Evolutionary conservation across 2,113 vertebrate species (phyloP), one percentile per base, ranked within the genome.

Genomic region (Pterophyllum scalare): DNA sequence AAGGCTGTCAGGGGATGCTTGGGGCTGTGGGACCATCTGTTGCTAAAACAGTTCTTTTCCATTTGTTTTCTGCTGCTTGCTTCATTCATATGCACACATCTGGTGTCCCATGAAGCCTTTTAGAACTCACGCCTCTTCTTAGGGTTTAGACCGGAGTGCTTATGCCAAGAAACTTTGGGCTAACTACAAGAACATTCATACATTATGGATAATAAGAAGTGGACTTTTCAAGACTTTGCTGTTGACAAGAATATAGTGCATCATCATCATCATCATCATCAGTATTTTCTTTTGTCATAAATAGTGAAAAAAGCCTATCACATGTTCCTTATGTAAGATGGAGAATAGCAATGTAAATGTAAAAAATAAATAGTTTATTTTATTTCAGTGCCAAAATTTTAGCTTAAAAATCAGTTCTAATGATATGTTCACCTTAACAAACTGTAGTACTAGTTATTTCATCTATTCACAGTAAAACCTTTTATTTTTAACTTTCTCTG

Each of bases 1-100:
- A 78, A 77, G 28, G 24, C 80, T 77, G 74, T 79, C 38, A 65
- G 79, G 76, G 58, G 13, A 20, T 40, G 80, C 76, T 86, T 28
- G 13, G 82, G 26, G 72, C 17, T 59, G 65, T 54, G 59, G 58
- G 80, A 75, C 83, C 90, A 91, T 90, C 91, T 89, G 87, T 85
- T 87, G 65, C 75, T 78, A 76, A 85, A 90, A 87, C 59, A 83
- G 59, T 85, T 72, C 58, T 67, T 79, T 80, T 80, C 80, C 49
- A 75, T 28, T 20, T 52, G 12, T 82, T 38, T 6, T 75, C 65
- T 84, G 76, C 56, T 61, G 77, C 46, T 75, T 61, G 22, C 4
- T 58, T 78, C 43, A 77, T 83, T 84, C 1, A 59, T 31, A 85
- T 59, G 24, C 35, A 76, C 79, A 91, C 70, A 84, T 88, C 81